Conservation (phyloP, 2,113 vertebrate species). For the Okapia johnstoni region DNA sequence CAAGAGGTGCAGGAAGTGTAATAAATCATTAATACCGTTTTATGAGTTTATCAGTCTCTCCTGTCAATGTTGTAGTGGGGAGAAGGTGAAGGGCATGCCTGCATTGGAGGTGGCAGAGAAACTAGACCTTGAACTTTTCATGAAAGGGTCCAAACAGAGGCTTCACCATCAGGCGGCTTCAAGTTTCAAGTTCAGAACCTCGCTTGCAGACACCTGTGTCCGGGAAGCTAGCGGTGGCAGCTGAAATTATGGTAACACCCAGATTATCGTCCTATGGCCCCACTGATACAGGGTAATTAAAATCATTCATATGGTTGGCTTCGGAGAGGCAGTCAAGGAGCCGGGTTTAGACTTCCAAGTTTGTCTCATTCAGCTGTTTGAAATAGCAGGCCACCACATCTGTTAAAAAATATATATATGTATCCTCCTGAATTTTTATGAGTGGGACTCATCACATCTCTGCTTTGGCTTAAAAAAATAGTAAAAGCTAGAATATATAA, state of each 20-base stretch:
- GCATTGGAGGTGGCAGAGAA: not conserved
- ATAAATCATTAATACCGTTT: slow-evolving; percentile 22
- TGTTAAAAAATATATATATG: slow-evolving; percentile 49
- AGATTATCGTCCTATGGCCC: not conserved
- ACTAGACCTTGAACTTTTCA: not conserved
- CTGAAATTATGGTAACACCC: not conserved
- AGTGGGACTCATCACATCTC: slow-evolving; percentile 71
- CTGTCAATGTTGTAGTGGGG: not conserved
- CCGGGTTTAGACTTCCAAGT: not conserved
- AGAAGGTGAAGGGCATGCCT: not conserved
- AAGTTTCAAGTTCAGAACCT: not conserved
- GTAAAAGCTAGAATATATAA: slow-evolving; percentile 65
- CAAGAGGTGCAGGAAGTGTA: not conserved
- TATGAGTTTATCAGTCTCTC: slow-evolving; percentile 24
- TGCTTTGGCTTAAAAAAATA: slow-evolving; percentile 65
- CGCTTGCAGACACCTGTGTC: not conserved
- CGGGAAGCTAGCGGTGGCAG: not conserved
- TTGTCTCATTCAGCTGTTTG: slow-evolving; percentile 31
- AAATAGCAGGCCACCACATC: slow-evolving; percentile 63
- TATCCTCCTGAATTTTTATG: slow-evolving; percentile 70
- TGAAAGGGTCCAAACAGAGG: not conserved
- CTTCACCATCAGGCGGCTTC: rapidly evolving
- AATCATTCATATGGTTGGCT: slow-evolving; percentile 29
- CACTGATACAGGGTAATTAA: slow-evolving; percentile 38
- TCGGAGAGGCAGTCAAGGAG: not conserved